Conservation (phyloP, 2,888 invertebrate species). For the Celastrina argiolus region DNA sequence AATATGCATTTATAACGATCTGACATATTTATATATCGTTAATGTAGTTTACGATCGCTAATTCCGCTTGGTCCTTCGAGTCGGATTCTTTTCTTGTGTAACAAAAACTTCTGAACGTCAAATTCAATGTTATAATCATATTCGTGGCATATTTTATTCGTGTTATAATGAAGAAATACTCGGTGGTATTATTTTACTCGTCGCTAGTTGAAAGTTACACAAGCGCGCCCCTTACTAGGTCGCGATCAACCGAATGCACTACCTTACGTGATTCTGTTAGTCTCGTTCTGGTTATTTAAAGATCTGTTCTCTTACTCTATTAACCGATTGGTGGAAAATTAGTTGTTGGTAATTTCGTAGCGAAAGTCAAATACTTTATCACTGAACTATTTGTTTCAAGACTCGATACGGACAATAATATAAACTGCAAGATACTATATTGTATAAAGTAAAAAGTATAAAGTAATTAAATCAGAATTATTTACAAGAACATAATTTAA, state of each 20-base stretch:
- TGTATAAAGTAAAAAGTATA: too few species aligned
- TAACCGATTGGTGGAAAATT: too few species aligned
- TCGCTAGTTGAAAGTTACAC: conserved; percentile 9
- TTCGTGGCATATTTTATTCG: background rate
- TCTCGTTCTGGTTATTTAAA: background rate
- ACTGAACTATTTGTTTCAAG: background rate
- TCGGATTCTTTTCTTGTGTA: too few species aligned
- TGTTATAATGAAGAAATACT: conserved; percentile 2
- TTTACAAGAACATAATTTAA: background rate
- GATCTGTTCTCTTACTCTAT: background rate
- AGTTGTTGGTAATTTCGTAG: too few species aligned
- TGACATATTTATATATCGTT: background rate
- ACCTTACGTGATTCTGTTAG: background rate
- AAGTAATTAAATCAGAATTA: background rate
- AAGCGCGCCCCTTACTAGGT: conserved; percentile 11
- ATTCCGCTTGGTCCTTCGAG: too few species aligned
- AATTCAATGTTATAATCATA: background rate
- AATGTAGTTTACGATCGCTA: too few species aligned
- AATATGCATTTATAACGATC: background rate
- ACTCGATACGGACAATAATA: background rate
- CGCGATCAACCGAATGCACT: conserved; percentile 8
- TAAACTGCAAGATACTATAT: too few species aligned
- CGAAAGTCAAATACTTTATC: background rate
- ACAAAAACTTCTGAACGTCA: too few species aligned
- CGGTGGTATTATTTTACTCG: background rate